These are phyloP conservation scores for Raja brachyura DNA, from an alignment of 2,113 vertebrate genomes.

Conservation along the genomic window DNA sequence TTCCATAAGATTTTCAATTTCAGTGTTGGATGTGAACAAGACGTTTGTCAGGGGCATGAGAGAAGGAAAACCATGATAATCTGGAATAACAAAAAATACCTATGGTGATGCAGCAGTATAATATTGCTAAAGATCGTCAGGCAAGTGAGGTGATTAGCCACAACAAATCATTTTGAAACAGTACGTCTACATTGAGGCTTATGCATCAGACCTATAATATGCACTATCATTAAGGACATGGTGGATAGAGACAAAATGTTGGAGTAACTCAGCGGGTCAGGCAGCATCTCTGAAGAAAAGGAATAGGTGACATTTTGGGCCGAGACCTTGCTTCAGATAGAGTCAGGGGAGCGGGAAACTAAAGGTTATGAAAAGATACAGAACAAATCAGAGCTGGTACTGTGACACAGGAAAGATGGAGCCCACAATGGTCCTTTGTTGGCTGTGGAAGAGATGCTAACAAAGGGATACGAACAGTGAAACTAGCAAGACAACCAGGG, in stretches of 20 bases:
- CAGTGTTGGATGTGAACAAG: neutral
- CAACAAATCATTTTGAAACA: neutral
- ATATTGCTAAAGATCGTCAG: neutral
- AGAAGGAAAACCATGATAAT: neutral
- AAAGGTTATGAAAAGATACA: no score
- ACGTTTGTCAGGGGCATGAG: neutral
- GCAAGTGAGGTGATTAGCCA: neutral
- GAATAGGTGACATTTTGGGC: no score
- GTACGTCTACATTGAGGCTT: neutral
- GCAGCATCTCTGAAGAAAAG: no score
- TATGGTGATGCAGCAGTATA: neutral
- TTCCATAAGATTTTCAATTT: neutral
- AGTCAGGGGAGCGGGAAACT: no score
- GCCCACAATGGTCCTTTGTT: no score
- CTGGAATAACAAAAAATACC: neutral
- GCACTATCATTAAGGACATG: neutral
- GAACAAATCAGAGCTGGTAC: no score
- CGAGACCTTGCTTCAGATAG: no score
- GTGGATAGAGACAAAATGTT: neutral
- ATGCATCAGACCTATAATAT: neutral
- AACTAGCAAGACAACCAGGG: no score
- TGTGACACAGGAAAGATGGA: no score
- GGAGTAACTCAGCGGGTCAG: no score
- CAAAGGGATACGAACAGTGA: no score
- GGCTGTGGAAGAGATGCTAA: no score